Evolutionary conservation across 1,140 invertebrate genomes (phyloP).

Genomic region (Manduca sexta): DNA sequence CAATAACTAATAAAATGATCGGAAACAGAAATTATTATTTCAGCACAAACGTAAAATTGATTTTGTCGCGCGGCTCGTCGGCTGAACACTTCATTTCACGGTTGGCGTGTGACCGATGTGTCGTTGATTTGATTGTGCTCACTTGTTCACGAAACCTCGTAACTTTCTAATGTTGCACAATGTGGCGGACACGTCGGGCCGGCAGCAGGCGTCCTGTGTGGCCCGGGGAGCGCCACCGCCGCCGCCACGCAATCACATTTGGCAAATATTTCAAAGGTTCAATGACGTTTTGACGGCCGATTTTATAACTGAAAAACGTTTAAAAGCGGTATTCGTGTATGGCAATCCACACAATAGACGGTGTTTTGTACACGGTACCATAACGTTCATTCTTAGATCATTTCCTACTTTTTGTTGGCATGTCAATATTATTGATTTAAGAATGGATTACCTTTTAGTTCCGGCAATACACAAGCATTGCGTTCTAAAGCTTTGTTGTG

Average conservation of each 20-base stretch:
- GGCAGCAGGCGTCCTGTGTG: conserved; percentile 53
- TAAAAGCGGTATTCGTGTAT: conserved; percentile 26
- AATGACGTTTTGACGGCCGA: conserved; percentile 50
- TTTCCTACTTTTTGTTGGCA: conserved; percentile 39
- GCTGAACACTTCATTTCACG: conserved; percentile 52
- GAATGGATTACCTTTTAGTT: conserved; percentile 61
- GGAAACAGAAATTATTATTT: conserved; percentile 5
- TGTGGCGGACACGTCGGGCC: conserved; percentile 20
- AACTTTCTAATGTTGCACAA: conserved; percentile 51
- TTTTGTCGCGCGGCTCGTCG: conserved; percentile 28
- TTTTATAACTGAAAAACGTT: conserved; percentile 31
- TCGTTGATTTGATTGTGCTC: conserved; percentile 45
- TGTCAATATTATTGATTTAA: conserved; percentile 46
- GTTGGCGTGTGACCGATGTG: conserved; percentile 39
- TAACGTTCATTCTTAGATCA: conserved; percentile 31
- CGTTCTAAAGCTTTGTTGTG: no score
- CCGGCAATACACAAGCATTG: conserved; percentile 23
- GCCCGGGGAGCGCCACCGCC: conserved; percentile 32
- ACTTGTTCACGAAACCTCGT: conserved; percentile 38
- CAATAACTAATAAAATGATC: neutral
- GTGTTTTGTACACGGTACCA: conserved; percentile 27
- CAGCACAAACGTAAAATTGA: conserved; percentile 30
- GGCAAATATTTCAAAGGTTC: conserved; percentile 53
- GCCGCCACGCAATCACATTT: conserved; percentile 46
- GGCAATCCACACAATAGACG: conserved; percentile 34